Percentiles rank a stretch among this genome's conserved stretches.
Conservation (phyloP, 2,113 vertebrate genomes). For the Anseranas semipalmata region DNA sequence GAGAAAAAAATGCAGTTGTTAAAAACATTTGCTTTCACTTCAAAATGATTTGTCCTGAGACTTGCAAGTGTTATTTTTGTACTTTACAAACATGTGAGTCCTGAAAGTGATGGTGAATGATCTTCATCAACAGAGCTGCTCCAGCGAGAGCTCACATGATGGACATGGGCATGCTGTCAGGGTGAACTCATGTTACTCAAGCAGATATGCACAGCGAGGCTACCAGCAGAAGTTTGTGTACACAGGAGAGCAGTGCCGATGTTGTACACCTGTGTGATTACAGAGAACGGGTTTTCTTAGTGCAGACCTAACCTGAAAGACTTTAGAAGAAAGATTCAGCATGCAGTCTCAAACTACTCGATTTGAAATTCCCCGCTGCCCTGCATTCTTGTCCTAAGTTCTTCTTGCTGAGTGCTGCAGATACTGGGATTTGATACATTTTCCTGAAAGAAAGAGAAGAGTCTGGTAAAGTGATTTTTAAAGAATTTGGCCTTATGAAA, state of each 20-base stretch:
- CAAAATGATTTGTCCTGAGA: not conserved
- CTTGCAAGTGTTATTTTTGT: conserved; percentile 3
- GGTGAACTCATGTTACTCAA: not conserved
- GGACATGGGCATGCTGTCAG: not conserved
- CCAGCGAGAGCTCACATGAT: not conserved
- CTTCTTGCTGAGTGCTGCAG: not conserved
- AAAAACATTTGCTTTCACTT: conserved; percentile 22
- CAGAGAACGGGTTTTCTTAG: not conserved
- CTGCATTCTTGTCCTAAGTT: not conserved
- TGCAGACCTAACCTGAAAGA: not conserved
- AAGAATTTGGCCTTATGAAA: conserved; percentile 14
- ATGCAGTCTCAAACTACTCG: not conserved
- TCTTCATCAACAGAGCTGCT: not conserved
- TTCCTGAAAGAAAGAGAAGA: conserved; percentile 41
- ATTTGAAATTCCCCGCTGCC: not conserved
- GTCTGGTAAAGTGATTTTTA: conserved; percentile 42
- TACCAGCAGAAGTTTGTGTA: not conserved
- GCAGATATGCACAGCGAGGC: not conserved
- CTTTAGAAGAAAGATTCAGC: not conserved
- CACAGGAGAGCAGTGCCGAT: accelerated
- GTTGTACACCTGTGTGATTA: not conserved
- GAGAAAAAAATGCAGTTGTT: not conserved
- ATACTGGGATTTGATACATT: not conserved
- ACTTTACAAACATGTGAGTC: not conserved
- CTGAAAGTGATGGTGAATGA: not conserved